Evolutionary conservation across 2,797 vertebrate species (phyloP).

Genomic region (Liparis tanakae): DNA sequence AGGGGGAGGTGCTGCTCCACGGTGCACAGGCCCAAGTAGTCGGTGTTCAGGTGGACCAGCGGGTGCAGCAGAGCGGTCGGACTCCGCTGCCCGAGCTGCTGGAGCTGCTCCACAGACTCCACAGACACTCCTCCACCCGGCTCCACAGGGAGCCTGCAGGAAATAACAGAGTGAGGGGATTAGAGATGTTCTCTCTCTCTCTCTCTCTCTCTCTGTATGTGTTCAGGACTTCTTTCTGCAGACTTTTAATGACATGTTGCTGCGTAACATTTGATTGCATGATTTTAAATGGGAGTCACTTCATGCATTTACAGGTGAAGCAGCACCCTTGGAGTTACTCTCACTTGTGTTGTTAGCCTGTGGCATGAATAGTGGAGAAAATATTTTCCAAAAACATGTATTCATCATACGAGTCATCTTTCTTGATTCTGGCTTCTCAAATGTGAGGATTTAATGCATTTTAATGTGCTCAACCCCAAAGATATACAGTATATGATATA

Average conservation of each 20-base stretch:
- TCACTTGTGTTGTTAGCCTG: not conserved
- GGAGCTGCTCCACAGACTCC: constrained; percentile 93
- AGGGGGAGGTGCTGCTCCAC: constrained; percentile 96
- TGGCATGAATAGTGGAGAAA: not conserved
- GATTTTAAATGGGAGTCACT: not conserved
- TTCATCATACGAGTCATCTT: not conserved
- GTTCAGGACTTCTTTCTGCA: too few relatives aligned
- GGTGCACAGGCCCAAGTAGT: constrained; percentile 95
- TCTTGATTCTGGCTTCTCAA: not conserved
- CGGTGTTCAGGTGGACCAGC: constrained; percentile 97
- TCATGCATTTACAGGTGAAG: not conserved
- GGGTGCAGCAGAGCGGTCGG: constrained; percentile 83
- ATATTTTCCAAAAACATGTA: not conserved
- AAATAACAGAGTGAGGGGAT: too few relatives aligned
- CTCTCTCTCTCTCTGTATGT: too few relatives aligned
- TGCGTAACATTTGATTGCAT: not conserved
- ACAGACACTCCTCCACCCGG: constrained; percentile 95
- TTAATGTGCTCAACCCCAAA: not conserved
- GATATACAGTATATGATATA: not conserved
- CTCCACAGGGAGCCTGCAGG: constrained; percentile 91
- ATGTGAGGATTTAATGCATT: not conserved
- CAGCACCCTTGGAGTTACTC: not conserved
- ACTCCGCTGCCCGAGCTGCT: constrained; percentile 91
- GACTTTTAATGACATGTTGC: too few relatives aligned
- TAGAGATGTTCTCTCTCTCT: too few relatives aligned